phyloP scores from a whole-genome alignment of 2,888 invertebrate species.

The Cenopis cana region DNA sequence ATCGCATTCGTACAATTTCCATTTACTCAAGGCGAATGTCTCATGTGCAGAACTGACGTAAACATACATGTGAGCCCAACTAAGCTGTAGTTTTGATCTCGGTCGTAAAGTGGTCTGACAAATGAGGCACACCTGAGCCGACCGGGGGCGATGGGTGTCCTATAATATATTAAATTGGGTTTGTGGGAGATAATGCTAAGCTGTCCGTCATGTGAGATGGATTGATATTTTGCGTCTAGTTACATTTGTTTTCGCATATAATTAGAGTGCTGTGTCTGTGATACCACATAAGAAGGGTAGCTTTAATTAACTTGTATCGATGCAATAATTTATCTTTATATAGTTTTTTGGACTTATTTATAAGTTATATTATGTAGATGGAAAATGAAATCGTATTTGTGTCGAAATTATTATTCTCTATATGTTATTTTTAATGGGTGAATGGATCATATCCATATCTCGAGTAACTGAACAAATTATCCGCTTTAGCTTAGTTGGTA shows the following conservation, averaged over 20 bases:
- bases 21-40: not conserved
- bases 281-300: not conserved
- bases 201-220: conserved; percentile 36
- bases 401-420: too few species aligned
- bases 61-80: conserved; percentile 22
- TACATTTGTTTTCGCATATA: conserved; percentile 19
- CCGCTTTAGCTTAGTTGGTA: too few species aligned
- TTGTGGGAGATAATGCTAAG: conserved; percentile 25
- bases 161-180: conserved; percentile 43
- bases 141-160: conserved; percentile 30
- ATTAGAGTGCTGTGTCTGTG: conserved; percentile 11
- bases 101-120: conserved; percentile 36
- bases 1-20: not conserved
- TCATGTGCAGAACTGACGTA: conserved; percentile 19
- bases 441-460: too few species aligned
- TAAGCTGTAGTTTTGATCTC: conserved; percentile 37
- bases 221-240: conserved; percentile 34
- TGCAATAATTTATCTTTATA: too few species aligned
- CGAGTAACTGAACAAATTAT: too few species aligned
- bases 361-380: too few species aligned
- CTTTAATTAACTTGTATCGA: too few species aligned
- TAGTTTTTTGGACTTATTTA: too few species aligned
- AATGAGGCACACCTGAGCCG: conserved; percentile 39
- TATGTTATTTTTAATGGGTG: too few species aligned
- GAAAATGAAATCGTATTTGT: too few species aligned